Evolutionary conservation across 2,113 vertebrate genomes (phyloP).

Genomic region (Lichenostomus cassidix): DNA sequence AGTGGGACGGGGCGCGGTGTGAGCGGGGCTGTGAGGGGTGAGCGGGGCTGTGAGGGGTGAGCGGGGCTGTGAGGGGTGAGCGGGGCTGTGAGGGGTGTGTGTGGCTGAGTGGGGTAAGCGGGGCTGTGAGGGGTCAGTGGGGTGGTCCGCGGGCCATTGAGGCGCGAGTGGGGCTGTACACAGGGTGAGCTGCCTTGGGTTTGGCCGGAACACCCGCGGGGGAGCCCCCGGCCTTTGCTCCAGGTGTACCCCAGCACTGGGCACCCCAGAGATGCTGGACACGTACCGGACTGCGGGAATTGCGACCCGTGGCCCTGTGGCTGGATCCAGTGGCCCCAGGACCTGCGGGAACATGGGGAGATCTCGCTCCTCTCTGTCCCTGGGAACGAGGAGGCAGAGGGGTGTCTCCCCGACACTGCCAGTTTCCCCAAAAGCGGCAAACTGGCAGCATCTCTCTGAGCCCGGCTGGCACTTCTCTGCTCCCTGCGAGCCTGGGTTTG

Average conservation of each 20-base stretch:
- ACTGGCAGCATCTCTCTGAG: not conserved
- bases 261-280: not conserved
- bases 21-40: not conserved
- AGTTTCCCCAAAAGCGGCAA: not conserved
- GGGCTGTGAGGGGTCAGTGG: not conserved
- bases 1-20: too few species aligned
- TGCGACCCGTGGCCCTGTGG: not conserved
- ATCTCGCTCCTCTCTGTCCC: not conserved
- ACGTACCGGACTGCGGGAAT: too few species aligned
- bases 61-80: not conserved
- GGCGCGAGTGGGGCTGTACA: not conserved
- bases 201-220: not conserved
- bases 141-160: too few species aligned
- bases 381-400: not conserved
- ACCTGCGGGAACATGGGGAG: not conserved
- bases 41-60: not conserved
- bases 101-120: not conserved
- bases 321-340: not conserved
- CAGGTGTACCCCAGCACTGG: not conserved
- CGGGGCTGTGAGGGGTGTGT: not conserved
- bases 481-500: not conserved
- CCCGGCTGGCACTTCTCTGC: not conserved
- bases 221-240: accelerated
- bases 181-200: not conserved
- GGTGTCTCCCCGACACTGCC: accelerated